These are phyloP conservation scores for Prionace glauca DNA, from an alignment of 2,797 vertebrate species.

Conservation along the genomic window DNA sequence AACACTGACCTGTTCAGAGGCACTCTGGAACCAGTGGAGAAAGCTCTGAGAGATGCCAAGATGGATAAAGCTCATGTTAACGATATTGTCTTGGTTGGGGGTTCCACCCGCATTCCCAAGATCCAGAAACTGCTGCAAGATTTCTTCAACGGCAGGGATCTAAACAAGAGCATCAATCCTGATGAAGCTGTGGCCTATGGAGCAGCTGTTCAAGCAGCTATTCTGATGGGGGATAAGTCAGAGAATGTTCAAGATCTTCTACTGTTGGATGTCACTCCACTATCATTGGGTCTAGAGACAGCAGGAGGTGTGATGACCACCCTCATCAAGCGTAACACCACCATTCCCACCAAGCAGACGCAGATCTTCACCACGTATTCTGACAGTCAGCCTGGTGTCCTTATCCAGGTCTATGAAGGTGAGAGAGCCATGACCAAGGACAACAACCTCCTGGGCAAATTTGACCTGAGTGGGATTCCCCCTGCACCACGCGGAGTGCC, in stretches of 20 bases:
- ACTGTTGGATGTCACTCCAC: constrained; percentile 33
- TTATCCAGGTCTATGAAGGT: constrained; percentile 39
- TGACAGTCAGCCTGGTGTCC: constrained; percentile 36
- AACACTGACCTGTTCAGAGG: constrained; percentile 18
- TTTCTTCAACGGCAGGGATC: constrained; percentile 34
- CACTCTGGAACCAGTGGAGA: constrained; percentile 32
- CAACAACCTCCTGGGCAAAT: constrained; percentile 40
- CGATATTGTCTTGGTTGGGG: constrained; percentile 17
- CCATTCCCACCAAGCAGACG: constrained; percentile 41
- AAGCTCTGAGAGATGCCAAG: constrained; percentile 25
- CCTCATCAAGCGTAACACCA: constrained; percentile 40
- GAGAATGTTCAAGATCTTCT: constrained; percentile 39
- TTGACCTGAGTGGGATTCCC: constrained; percentile 35
- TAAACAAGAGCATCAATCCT: constrained; percentile 38
- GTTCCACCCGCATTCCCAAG: constrained; percentile 34
- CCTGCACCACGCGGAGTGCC: constrained; percentile 33
- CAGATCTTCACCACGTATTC: constrained; percentile 39
- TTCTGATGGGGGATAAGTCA: constrained; percentile 37
- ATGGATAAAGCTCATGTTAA: constrained; percentile 15
- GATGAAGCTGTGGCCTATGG: constrained; percentile 36
- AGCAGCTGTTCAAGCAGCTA: constrained; percentile 35
- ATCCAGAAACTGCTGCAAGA: constrained; percentile 39
- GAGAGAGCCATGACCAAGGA: constrained; percentile 40
- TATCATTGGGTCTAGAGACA: constrained; percentile 37
- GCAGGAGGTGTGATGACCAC: constrained; percentile 39